Conservation (phyloP, 1,140 invertebrate genomes). For the Drosophila elegans region DNA sequence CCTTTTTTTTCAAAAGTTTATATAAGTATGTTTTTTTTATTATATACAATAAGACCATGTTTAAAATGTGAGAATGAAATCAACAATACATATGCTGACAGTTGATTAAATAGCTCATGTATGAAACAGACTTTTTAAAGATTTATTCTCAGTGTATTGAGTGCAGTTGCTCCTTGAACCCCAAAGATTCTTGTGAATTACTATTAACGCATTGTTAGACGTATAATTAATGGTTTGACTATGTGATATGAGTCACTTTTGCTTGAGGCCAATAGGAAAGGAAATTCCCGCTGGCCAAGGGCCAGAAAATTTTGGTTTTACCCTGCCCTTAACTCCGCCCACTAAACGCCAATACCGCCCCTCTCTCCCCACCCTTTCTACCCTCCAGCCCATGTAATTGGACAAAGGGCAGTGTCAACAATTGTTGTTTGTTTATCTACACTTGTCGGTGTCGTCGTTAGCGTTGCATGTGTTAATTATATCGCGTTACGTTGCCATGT, state of each 20-base stretch:
- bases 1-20: too few species aligned
- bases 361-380: background rate
- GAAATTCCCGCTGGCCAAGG: constrained; percentile 35
- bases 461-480: constrained; percentile 50
- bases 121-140: too few species aligned
- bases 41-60: too few species aligned
- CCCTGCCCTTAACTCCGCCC: constrained; percentile 32
- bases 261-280: constrained; percentile 15
- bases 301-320: constrained; percentile 34
- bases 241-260: constrained; percentile 35
- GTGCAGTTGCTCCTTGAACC: constrained; percentile 30
- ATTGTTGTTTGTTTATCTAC: constrained; percentile 48
- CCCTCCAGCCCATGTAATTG: constrained; percentile 49
- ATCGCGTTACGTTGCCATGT: constrained; percentile 48
- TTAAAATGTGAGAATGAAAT: too few species aligned
- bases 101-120: too few species aligned
- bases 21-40: too few species aligned
- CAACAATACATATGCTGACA: background rate
- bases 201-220: constrained; percentile 24
- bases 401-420: constrained; percentile 61
- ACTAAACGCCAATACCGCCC: background rate
- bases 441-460: constrained; percentile 34
- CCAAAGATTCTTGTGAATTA: constrained; percentile 3
- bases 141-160: constrained; percentile 3
- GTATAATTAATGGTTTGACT: constrained; percentile 31